Conservation (phyloP, 2,113 vertebrate genomes). For the Nycticorax nycticorax region DNA sequence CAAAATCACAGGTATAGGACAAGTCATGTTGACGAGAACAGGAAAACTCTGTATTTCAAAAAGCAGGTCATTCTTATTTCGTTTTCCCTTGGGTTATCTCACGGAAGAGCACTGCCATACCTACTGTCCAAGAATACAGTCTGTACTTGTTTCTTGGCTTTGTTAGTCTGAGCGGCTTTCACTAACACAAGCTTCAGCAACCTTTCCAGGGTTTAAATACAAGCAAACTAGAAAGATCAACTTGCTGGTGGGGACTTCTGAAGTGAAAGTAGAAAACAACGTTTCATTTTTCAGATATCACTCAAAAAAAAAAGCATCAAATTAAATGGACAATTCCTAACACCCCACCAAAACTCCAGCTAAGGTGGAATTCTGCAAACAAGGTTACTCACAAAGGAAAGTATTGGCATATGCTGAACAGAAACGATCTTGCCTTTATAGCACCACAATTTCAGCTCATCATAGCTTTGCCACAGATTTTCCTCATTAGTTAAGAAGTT, state of each 20-base stretch:
- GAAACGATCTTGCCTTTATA: neutral
- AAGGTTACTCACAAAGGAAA: neutral
- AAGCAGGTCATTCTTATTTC: neutral
- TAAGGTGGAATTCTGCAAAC: neutral
- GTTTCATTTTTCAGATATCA: neutral
- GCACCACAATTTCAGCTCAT: neutral
- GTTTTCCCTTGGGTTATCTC: neutral
- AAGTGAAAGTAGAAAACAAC: neutral
- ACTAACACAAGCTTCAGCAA: neutral
- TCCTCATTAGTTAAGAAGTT: neutral
- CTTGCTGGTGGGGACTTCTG: neutral
- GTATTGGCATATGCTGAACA: neutral
- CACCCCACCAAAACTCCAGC: neutral
- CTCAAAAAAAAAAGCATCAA: neutral
- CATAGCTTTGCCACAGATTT: neutral
- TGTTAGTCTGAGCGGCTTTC: neutral
- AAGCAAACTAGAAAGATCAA: neutral
- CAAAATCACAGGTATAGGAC: neutral
- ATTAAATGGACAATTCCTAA: neutral
- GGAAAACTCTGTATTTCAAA: neutral
- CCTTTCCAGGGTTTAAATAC: neutral
- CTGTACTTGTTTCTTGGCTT: neutral
- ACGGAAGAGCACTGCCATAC: neutral
- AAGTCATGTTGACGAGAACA: neutral
- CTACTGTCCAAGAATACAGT: neutral